A percentile compares a stretch with the other conserved stretches of the same genome.
Evolutionary conservation across 37 sponge, comb jelly and placozoan species (phyloP).

Genomic region (Lycopodina hypogea): DNA sequence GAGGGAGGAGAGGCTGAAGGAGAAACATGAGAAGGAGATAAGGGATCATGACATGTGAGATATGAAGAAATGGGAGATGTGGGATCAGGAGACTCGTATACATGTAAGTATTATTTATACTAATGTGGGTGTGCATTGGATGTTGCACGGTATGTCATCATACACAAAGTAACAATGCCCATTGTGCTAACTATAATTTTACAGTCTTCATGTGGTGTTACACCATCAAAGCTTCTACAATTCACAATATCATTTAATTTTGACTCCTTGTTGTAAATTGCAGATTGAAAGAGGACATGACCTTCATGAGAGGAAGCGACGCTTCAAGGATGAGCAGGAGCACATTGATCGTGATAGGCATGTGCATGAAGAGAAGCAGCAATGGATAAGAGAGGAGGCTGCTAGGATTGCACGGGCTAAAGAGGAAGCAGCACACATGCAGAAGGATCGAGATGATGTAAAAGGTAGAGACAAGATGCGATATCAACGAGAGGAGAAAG

Average conservation of each 20-base stretch:
- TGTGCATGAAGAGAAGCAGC: slow-evolving; percentile 26
- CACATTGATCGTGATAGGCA: slow-evolving; percentile 24
- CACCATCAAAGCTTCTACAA: too few relatives aligned
- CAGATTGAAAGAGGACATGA: slow-evolving; percentile 34
- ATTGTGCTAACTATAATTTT: too few relatives aligned
- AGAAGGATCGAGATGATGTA: background rate
- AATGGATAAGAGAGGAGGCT: slow-evolving; percentile 17
- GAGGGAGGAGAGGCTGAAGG: slow-evolving; percentile 37
- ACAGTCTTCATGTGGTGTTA: too few relatives aligned
- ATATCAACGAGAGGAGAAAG: slow-evolving; percentile 28
- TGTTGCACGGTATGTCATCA: too few relatives aligned
- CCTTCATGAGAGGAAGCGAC: slow-evolving; percentile 32
- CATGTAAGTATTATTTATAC: background rate
- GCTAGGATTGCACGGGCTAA: background rate
- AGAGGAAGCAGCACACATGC: slow-evolving; percentile 7
- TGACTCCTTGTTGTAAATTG: too few relatives aligned
- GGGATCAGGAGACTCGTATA: slow-evolving; percentile 36
- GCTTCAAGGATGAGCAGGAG: slow-evolving; percentile 28
- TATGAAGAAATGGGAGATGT: slow-evolving; percentile 31
- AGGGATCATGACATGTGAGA: slow-evolving; percentile 40
- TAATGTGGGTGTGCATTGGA: background rate
- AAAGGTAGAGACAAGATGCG: slow-evolving; percentile 27
- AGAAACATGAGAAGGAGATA: slow-evolving; percentile 28
- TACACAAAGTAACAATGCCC: too few relatives aligned
- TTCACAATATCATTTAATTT: too few relatives aligned